These are phyloP conservation scores for Hippocampus comes DNA, from an alignment of 2,113 vertebrate species.

Conservation along the genomic window DNA sequence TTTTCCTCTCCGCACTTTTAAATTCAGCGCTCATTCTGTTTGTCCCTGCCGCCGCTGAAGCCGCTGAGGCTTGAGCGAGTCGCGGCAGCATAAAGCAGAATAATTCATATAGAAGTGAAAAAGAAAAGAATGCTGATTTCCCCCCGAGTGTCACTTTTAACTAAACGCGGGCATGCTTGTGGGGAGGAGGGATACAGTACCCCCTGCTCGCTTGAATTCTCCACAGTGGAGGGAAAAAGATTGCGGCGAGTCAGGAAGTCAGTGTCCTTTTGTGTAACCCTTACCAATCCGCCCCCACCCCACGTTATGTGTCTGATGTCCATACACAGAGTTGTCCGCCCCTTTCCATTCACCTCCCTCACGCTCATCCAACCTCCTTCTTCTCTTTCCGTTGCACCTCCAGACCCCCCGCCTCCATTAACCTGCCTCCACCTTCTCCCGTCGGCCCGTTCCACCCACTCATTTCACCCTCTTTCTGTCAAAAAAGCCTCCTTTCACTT, in stretches of 20 bases:
- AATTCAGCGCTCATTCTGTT: constrained; percentile 48
- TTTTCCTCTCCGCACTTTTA: constrained; percentile 4
- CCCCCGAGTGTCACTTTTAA: constrained; percentile 52
- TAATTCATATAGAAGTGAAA: constrained; percentile 47
- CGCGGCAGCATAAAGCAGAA: constrained; percentile 40
- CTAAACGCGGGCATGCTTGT: constrained; percentile 32
- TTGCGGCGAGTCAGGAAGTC: constrained; percentile 48
- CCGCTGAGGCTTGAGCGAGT: constrained; percentile 42
- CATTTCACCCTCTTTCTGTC: constrained; percentile 69
- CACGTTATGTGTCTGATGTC: constrained; percentile 48
- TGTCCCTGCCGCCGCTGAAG: constrained; percentile 49
- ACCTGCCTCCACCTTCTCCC: constrained; percentile 63
- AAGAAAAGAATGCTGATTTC: constrained; percentile 51
- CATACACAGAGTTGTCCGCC: constrained; percentile 64
- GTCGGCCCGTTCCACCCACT: constrained; percentile 61
- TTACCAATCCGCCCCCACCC: constrained; percentile 7
- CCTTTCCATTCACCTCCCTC: constrained; percentile 63
- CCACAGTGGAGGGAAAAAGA: constrained; percentile 17
- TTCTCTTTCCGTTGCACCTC: constrained; percentile 44
- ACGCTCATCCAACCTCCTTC: constrained; percentile 51
- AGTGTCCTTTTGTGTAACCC: constrained; percentile 36
- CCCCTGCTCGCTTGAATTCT: constrained; percentile 31
- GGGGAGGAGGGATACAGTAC: constrained; percentile 21
- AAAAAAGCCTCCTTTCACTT: constrained; percentile 60
- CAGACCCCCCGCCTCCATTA: constrained; percentile 43